Base-by-base conservation (phyloP, 2,113 vertebrate genomes). In the Syrmaticus mikado region DNA sequence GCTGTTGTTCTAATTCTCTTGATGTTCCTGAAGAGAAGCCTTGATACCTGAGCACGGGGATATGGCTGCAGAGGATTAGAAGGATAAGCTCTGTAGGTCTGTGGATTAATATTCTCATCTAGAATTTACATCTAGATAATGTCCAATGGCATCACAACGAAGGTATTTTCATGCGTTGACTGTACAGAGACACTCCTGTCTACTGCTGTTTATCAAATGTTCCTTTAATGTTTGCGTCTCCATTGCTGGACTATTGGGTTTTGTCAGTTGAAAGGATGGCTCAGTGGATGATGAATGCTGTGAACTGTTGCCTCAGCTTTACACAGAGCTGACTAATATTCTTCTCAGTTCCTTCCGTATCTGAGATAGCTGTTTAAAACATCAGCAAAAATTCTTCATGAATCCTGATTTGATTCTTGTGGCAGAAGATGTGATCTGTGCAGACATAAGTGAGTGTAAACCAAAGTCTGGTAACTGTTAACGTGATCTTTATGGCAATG, bases 1-100 rank as follows among this genome's bases (percentile, higher is more conserved):
- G 71, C 34, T 80, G 58, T 55, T 93, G 8, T 80, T 91, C 40
- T 0, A 3, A 66, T 87, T 75, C 66, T 64, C 55, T 89, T 88
- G 72, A 81, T 94, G 67, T 72, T 83, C 32, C 85, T 55, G 4
- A 30, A 27, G 60, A 50, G 45, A 87, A 77, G 76, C 43, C 28
- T 64, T 83, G 88, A 91, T 87, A 95, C 62, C 70, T 87, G 82
- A 95, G 92, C 41, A 19, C 6, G 14, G 36, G 46, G 36, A 2
- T 82, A 25, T 17, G 41, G 70, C 64, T 1, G 2, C 17, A 24
- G 16, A 21, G 65, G 68, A 92, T 94, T 93, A 80, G 83, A 93
- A 87, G 64, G 79, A 83, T 96, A 22, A 95, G 66, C n/a, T 85
- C 34, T 20, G 13, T 14, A 67, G 38, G 50, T 62, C n/a, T 82